A percentile compares a stretch with the other conserved stretches of the same genome.
phyloP scores from a whole-genome alignment of 2,797 vertebrate genomes.

The Notamacropus eugenii region DNA sequence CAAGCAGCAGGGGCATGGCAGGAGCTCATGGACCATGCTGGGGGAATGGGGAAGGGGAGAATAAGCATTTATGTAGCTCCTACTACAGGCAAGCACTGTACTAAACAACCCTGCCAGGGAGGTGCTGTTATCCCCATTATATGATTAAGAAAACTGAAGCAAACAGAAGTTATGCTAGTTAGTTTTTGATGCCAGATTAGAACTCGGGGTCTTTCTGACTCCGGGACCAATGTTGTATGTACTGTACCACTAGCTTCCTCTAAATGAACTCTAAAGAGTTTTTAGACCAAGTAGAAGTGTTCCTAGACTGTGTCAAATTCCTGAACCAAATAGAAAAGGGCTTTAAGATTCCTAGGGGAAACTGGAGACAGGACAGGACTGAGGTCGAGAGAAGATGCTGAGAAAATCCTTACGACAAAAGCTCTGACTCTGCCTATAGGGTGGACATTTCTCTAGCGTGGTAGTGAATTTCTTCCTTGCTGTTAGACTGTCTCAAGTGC shows the following conservation, averaged over 20 bases:
- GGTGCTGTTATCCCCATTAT: not conserved
- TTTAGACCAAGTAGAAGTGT: not conserved
- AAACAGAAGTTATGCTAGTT: not conserved
- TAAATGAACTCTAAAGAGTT: not conserved
- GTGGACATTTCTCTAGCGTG: not conserved
- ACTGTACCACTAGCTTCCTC: not conserved
- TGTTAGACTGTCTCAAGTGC: not conserved
- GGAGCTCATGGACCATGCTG: not conserved
- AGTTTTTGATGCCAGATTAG: not conserved
- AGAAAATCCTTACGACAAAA: not conserved
- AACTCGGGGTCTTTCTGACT: not conserved
- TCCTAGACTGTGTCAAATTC: not conserved
- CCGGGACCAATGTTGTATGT: not conserved
- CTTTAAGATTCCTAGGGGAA: not conserved
- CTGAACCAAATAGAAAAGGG: not conserved
- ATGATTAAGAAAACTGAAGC: not conserved
- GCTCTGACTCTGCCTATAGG: not conserved
- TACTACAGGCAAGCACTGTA: not conserved
- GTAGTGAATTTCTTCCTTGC: not conserved
- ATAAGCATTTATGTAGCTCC: not conserved
- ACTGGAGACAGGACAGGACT: not conserved
- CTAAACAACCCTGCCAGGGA: not conserved
- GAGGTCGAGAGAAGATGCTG: not conserved
- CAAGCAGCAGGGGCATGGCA: not conserved
- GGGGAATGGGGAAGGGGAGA: not conserved